A percentile compares a stretch with the other conserved stretches of the same genome.
These are phyloP conservation scores for Hippocampus mohnikei DNA, from an alignment of 2,113 vertebrate species.

Conservation along the genomic window DNA sequence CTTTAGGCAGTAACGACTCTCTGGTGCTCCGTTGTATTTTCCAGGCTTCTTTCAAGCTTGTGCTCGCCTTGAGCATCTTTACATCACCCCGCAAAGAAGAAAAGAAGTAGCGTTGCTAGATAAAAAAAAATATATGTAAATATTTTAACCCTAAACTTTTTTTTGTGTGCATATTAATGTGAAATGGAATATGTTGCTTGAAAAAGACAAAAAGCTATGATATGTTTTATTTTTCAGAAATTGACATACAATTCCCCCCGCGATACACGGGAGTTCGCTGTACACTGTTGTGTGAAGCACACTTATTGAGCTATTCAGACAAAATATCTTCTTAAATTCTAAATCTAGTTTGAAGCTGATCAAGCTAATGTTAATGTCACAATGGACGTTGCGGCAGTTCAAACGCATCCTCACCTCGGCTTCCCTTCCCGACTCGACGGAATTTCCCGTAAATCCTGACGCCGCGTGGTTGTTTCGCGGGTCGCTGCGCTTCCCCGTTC, in stretches of 20 bases:
- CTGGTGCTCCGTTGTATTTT: constrained; percentile 27
- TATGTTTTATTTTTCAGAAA: too few relatives aligned
- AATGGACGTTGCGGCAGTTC: neutral
- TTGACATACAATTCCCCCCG: too few relatives aligned
- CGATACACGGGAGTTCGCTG: too few relatives aligned
- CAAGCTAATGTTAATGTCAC: neutral
- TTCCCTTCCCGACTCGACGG: neutral
- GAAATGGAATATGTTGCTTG: neutral
- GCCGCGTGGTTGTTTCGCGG: neutral
- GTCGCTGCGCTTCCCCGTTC: neutral
- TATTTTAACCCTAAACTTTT: constrained; percentile 5
- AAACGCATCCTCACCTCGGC: neutral
- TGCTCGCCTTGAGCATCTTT: constrained; percentile 8
- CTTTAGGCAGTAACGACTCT: constrained; percentile 23
- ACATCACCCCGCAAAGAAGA: too few relatives aligned
- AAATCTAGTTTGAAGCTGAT: neutral
- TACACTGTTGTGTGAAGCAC: too few relatives aligned
- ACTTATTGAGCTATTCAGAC: neutral
- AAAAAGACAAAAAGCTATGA: neutral
- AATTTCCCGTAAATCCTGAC: neutral
- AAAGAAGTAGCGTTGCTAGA: neutral
- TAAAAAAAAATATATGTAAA: constrained; percentile 16
- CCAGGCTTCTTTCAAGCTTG: constrained; percentile 43
- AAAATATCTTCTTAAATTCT: neutral
- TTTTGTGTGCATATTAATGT: constrained; percentile 27